A percentile compares a stretch with the other conserved stretches of the same genome.
Conservation (phyloP, 2,113 vertebrate species). For the Neodon shergylaensis region DNA sequence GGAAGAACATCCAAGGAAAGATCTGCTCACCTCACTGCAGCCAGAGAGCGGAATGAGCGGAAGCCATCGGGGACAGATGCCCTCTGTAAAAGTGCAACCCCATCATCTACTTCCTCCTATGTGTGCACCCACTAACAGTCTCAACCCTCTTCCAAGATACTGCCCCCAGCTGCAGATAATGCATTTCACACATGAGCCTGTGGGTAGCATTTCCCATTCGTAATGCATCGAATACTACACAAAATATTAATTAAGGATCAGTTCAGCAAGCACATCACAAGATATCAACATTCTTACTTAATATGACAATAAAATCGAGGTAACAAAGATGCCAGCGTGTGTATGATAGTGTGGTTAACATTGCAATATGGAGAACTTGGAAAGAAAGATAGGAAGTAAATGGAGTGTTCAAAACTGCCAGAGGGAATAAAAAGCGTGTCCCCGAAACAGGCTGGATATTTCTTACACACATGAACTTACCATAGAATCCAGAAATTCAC, state of each 20-base stretch:
- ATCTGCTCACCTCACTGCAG: neutral
- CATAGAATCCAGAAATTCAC: neutral
- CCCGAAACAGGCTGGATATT: neutral
- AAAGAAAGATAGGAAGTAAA: neutral
- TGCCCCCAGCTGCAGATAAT: neutral
- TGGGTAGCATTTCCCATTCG: neutral
- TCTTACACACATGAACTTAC: neutral
- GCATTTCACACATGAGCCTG: neutral
- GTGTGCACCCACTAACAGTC: neutral
- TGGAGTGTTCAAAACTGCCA: neutral
- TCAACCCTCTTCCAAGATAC: neutral
- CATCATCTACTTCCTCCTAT: neutral
- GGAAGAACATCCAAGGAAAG: neutral
- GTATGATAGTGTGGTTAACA: neutral
- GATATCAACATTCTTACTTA: neutral
- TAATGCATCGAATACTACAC: neutral
- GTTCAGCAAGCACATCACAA: neutral
- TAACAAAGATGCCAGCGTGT: neutral
- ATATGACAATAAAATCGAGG: neutral
- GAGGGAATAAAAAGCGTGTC: neutral
- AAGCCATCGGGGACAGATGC: neutral
- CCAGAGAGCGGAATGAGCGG: neutral
- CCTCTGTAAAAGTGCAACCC: neutral
- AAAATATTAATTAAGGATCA: neutral
- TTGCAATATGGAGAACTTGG: neutral